Base-by-base conservation (phyloP, 2,113 vertebrate genomes). In the Axis porcinus region DNA sequence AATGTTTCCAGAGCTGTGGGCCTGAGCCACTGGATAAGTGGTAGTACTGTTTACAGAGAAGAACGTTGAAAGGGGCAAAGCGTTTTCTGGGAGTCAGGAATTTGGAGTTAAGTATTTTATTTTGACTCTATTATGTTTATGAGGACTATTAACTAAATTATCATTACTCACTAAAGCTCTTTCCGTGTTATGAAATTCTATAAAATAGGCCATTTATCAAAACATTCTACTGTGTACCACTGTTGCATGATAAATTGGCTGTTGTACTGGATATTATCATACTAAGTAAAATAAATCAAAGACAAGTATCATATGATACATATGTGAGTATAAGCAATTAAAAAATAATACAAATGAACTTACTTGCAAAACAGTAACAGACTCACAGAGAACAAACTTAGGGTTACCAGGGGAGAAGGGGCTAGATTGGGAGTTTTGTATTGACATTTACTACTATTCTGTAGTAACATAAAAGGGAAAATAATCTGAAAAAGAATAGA, bases 191-290 rank as follows among this genome's bases (percentile, higher is more conserved):
- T 28, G 12, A 57, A 57, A 57, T 97, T 97, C 47, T 27, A n/a
- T 79, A 54, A 76, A 40, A 78, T 6, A 91, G 21, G 43, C 13
- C 89, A 97, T 98, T 95, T 95, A 95, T 96, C 87, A 98, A 33
- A 45, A 91, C 97, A 96, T 97, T 93, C 70, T 88, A 47, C 40
- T 91, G 52, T 93, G 95, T 50, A 92, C 95, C 85, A 88, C 79
- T 21, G 74, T 97, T 94, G 82, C 40, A 78, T 93, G 55, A 87
- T 89, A 98, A 98, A 98, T 86, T 79, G 95, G 28, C 84, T 91
- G 54, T 7, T 95, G 14, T 13, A 17, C 6, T 7, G 25, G 21
- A 13, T 25, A 76, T 76, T 43, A 76, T 43, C 23, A 27, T 43
- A 14, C 23, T 76, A 76, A 43, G 36, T 6, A 40, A 76, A 27